These are phyloP conservation scores for Acipenser transmontanus DNA, from an alignment of 2,797 vertebrate species.

Conservation along the genomic window DNA sequence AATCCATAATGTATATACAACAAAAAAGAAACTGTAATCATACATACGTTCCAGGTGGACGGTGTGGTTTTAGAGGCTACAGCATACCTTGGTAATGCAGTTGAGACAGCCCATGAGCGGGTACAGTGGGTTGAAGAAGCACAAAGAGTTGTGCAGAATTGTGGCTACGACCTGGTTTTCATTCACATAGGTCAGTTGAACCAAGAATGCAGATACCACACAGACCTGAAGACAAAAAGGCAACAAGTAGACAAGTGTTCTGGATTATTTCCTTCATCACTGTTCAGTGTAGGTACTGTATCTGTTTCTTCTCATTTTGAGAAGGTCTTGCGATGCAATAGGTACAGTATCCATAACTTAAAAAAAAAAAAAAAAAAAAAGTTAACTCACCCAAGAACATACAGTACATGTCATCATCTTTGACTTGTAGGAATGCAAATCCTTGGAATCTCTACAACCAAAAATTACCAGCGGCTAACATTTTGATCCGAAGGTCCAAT, in stretches of 20 bases:
- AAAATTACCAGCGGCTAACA: too few relatives aligned
- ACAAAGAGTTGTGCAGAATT: slow-evolving; percentile 54
- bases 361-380: too few relatives aligned
- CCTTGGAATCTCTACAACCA: too few relatives aligned
- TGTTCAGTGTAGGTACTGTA: too few relatives aligned
- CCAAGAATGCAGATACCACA: slow-evolving; percentile 58
- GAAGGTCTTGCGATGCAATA: background rate
- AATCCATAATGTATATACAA: too few relatives aligned
- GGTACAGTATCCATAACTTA: slow-evolving; percentile 1
- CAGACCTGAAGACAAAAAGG: slow-evolving; percentile 44
- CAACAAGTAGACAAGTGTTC: background rate
- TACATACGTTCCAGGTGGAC: too few relatives aligned
- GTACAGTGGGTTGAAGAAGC: slow-evolving; percentile 64
- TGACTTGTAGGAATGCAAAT: too few relatives aligned
- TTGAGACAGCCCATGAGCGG: slow-evolving; percentile 68
- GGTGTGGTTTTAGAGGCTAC: too few relatives aligned
- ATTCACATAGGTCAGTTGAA: slow-evolving; percentile 54
- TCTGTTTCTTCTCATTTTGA: too few relatives aligned
- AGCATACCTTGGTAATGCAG: slow-evolving; percentile 61
- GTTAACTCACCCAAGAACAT: background rate
- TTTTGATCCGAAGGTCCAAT: too few relatives aligned
- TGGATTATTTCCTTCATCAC: background rate
- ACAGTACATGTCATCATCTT: too few relatives aligned
- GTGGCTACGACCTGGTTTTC: slow-evolving; percentile 36
- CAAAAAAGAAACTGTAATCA: too few relatives aligned